Base-by-base conservation (phyloP, 1,140 invertebrate genomes). In the Coelopa frigida region DNA sequence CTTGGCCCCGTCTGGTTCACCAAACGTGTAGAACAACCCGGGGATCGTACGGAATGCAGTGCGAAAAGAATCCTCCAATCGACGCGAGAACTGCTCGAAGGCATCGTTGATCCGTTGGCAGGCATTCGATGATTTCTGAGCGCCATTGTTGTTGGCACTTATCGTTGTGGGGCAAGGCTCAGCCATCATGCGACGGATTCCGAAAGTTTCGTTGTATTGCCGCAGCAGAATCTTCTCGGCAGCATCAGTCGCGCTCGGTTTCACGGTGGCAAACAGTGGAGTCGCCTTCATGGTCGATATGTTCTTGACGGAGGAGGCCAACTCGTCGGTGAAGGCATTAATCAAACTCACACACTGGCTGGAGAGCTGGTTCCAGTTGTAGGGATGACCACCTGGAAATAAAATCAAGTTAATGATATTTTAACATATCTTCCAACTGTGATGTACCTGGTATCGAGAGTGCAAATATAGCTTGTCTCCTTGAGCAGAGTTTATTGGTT, bases 291-390 rank as follows among this genome's bases (percentile, higher is more conserved):
- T 49, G 39, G 44, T 44, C 64, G 56, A 70, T 44, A 53, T 61
- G 49, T 74, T 70, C 45, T 68, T 66, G 55, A 75, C 72, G 11
- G 79, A 72, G 36, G 68, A 70, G 20, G 75, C 77, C 2, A 87
- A 56, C 32, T 81, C 72, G 3, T 73, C 71, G 0, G 75, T 76
- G 56, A 82, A 87, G 37, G 73, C 71, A 44, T 76, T 78, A 2
- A 87, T 71, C 0, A 80, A 61, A 24, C 57, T 59, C 3, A 83
- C 54, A 58, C 78, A 78, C 52, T 75, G 76, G 51, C 78, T 73
- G 10, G 82, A 70, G 4, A 88, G 59, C 44, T 73, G 74, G 53
- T 83, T 87, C 86, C 86, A 89, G 52, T 84, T 86, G 49, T 83
- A 81, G 2, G 86, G 84, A 67, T 87, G 85, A 38, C 82, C 82